These are phyloP conservation scores for Eulemur macaco DNA, from an alignment of 2,113 vertebrate species.

Conservation along the genomic window DNA sequence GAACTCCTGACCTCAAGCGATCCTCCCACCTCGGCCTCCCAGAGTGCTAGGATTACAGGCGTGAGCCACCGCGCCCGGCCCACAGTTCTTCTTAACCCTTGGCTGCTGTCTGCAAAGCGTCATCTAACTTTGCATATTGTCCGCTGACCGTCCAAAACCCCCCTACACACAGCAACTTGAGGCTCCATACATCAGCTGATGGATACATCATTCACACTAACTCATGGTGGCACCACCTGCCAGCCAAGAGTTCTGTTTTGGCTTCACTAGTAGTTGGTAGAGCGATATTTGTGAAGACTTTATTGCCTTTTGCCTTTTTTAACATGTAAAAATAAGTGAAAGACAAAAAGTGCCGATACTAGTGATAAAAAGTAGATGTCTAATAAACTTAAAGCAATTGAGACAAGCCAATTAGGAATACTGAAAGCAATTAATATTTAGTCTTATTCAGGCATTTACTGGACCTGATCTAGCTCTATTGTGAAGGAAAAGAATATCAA, in stretches of 20 bases:
- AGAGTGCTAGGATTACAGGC: too few species aligned
- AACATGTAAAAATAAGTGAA: conserved; percentile 19
- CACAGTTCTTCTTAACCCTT: not conserved
- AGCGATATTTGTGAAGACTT: not conserved
- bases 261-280: not conserved
- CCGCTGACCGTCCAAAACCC: not conserved
- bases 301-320: not conserved
- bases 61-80: too few species aligned
- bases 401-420: not conserved
- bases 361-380: not conserved
- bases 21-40: too few species aligned
- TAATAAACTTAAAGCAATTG: not conserved
- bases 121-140: not conserved
- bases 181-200: not conserved
- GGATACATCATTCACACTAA: not conserved
- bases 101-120: not conserved
- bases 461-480: not conserved
- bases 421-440: not conserved
- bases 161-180: not conserved
- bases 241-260: too few species aligned
- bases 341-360: not conserved
- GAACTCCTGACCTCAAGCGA: too few species aligned
- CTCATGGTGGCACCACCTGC: not conserved
- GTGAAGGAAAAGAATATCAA: not conserved
- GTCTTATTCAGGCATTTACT: not conserved